Evolutionary conservation across 2,888 invertebrate species (phyloP), one percentile per base, ranked within the genome.

Genomic region (Blastobasis adustella): DNA sequence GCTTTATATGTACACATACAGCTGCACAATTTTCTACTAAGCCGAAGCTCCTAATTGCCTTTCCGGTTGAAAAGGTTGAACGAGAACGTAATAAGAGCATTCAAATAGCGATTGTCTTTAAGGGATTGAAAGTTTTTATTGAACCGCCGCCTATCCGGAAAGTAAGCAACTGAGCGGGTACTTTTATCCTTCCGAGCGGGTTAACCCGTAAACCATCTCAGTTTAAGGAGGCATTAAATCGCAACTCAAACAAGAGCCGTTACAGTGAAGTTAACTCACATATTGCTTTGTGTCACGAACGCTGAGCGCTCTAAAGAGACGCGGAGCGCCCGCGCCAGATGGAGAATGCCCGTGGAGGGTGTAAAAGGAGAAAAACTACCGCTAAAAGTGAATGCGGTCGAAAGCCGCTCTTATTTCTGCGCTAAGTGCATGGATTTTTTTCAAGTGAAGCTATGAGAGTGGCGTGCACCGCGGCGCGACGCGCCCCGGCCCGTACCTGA

Each of bases 331-430:
- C 84, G 76, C 65, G 76, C 65, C 83, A 77, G 85, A 85, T 65
- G 80, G 76, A 80, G 83, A 84, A 79, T 77, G 82, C 81, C 78
- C 76, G 74, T 77, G 82, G 82, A 84, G 86, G 80, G 85, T 74
- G 82, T 82, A 86, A 87, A 85, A 85, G 76, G 87, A 86, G 85
- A 86, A 86, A 87, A 88, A 87, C 88, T 87, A 85, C 85, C 82
- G 86, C 86, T 87, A 86, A 87, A 87, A 87, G 87, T 87, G 86
- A 88, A 88, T 85, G 88, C 88, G 86, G 88, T 87, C 85, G 86
- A 87, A 86, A 86, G 86, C 82, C 82, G 71, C 81, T 84, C 85
- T 87, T 87, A 86, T 86, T 87, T 84, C 82, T 73, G 69, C 79
- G 78, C 79, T 87, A 88, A 88, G 87, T 86, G 87, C 88, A 86